These are phyloP conservation scores for Oryzias javanicus DNA, from an alignment of 2,113 vertebrate species.

Conservation along the genomic window DNA sequence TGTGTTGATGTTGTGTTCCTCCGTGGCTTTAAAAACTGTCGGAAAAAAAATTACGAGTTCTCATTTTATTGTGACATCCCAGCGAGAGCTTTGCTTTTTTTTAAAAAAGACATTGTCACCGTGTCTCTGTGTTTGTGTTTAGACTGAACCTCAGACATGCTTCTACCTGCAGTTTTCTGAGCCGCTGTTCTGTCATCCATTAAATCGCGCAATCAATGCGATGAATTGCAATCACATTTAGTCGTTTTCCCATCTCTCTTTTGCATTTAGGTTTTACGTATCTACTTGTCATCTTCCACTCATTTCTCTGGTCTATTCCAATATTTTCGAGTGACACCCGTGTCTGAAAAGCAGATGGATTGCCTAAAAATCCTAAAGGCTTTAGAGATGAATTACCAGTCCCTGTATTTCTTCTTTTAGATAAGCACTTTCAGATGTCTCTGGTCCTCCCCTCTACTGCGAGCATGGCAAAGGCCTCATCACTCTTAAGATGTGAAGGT, in stretches of 20 bases:
- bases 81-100: neutral
- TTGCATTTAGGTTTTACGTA: slow-evolving; percentile 7
- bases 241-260: slow-evolving; percentile 11
- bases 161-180: neutral
- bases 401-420: slow-evolving; percentile 18
- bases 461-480: slow-evolving; percentile 2
- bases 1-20: too few relatives aligned
- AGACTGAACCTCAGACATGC: neutral
- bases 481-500: slow-evolving; percentile 1
- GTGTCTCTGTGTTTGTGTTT: neutral
- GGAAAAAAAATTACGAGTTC: too few relatives aligned
- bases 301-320: slow-evolving; percentile 25
- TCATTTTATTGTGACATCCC: neutral
- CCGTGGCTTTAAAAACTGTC: neutral
- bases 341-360: slow-evolving; percentile 31
- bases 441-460: slow-evolving; percentile 17
- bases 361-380: slow-evolving; percentile 22
- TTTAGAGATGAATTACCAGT: slow-evolving; percentile 34
- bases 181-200: neutral
- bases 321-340: slow-evolving; percentile 33
- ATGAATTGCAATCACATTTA: neutral
- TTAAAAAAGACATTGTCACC: neutral
- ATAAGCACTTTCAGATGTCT: slow-evolving; percentile 10
- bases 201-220: slow-evolving; percentile 15
- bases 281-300: slow-evolving; percentile 16